Evolutionary conservation across 2,888 invertebrate species (phyloP).

Genomic region (Drosophila quasianomalipes): DNA sequence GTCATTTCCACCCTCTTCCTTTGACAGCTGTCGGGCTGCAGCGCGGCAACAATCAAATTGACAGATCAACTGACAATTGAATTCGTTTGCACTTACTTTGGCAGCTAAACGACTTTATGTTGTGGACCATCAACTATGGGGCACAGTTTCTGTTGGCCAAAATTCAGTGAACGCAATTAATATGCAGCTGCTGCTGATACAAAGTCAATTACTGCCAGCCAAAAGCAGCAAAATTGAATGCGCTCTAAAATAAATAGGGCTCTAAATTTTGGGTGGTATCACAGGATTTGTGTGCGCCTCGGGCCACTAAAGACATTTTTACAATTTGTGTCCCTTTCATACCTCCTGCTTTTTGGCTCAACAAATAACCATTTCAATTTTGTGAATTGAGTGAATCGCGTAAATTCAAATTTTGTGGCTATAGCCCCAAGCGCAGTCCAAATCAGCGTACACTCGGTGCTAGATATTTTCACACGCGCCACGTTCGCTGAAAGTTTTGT

Average conservation of each 20-base stretch:
- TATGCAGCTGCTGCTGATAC: constrained; percentile 69
- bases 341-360: constrained; percentile 28
- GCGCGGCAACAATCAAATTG: constrained; percentile 76
- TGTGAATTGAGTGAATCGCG: constrained; percentile 64
- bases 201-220: constrained; percentile 62
- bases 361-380: constrained; percentile 80
- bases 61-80: constrained; percentile 81
- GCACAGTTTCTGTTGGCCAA: constrained; percentile 22
- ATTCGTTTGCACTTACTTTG: constrained; percentile 61
- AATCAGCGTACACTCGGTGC: constrained; percentile 26
- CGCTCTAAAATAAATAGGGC: constrained; percentile 22
- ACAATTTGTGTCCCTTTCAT: constrained; percentile 31
- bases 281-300: constrained; percentile 11
- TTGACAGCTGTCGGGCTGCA: constrained; percentile 72
- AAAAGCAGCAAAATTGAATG: constrained; percentile 37
- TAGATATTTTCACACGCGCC: constrained; percentile 59
- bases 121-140: constrained; percentile 21
- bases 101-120: constrained; percentile 27
- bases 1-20: constrained; percentile 31
- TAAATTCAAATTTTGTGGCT: constrained; percentile 74
- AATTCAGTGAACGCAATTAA: constrained; percentile 62
- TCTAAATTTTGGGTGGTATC: constrained; percentile 18
- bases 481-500: constrained; percentile 42
- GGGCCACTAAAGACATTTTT: constrained; percentile 21
- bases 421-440: constrained; percentile 30